A percentile compares a stretch with the other conserved stretches of the same genome.
These are phyloP conservation scores for Prenolepis imparis DNA, from an alignment of 2,888 invertebrate species.

Conservation along the genomic window DNA sequence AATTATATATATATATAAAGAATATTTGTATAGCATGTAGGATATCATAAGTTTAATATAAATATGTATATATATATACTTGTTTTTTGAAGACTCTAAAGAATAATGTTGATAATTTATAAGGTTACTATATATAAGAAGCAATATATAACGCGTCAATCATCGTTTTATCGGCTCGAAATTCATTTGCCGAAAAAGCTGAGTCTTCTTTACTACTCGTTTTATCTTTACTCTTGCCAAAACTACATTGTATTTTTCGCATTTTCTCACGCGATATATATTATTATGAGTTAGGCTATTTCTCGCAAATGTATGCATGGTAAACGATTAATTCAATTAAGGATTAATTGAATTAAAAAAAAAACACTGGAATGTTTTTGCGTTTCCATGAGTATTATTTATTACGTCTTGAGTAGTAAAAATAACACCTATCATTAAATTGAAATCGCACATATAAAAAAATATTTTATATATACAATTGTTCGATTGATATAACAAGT, in stretches of 20 bases:
- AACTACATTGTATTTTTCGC: constrained; percentile 1
- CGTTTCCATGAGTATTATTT: not conserved
- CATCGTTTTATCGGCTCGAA: constrained; percentile 54
- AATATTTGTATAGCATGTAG: constrained; percentile 72
- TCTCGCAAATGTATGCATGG: not conserved
- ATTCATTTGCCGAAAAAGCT: constrained; percentile 57
- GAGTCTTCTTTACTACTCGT: constrained; percentile 63
- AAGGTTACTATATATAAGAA: constrained; percentile 56
- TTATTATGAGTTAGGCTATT: not conserved
- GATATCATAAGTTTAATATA: constrained; percentile 63
- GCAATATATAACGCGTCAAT: constrained; percentile 60
- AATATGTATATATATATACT: constrained; percentile 68
- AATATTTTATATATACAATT: constrained; percentile 23
- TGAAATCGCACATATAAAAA: not conserved
- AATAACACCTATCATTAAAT: constrained; percentile 6
- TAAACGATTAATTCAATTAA: not conserved
- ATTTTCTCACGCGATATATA: constrained; percentile 16
- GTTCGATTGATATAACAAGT: constrained; percentile 31
- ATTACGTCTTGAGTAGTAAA: constrained; percentile 47
- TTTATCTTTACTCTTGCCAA: constrained; percentile 66
- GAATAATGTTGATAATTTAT: constrained; percentile 60
- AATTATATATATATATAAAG: constrained; percentile 74
- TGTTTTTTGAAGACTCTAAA: constrained; percentile 57
- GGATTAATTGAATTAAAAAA: not conserved
- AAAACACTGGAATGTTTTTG: not conserved